These are phyloP conservation scores for Delia radicum DNA, from an alignment of 1,140 invertebrate species.

Conservation along the genomic window DNA sequence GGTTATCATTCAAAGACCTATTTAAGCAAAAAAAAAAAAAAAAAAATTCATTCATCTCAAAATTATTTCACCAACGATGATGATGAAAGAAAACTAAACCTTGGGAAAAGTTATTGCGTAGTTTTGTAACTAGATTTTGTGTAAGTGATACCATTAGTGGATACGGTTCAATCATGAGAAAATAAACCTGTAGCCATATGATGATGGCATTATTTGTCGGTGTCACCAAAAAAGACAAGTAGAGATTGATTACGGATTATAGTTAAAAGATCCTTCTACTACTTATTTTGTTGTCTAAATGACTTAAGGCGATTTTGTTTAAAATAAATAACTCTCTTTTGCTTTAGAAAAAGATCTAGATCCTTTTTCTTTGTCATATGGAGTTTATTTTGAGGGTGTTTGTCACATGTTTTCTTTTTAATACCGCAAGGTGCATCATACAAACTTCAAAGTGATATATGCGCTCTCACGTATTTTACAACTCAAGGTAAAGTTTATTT, in stretches of 20 bases:
- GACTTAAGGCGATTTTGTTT: conserved; percentile 25
- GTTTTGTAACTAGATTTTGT: neutral
- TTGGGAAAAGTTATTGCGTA: neutral
- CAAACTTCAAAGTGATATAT: neutral
- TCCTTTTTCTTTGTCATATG: neutral
- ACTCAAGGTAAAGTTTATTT: conserved; percentile 9
- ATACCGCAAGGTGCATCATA: conserved; percentile 4
- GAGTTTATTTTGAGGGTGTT: neutral
- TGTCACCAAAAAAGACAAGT: conserved; percentile 20
- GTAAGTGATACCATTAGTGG: conserved; percentile 21
- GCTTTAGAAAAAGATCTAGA: neutral
- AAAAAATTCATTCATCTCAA: neutral
- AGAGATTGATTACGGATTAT: conserved; percentile 27
- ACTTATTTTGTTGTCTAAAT: conserved; percentile 21
- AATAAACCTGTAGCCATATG: neutral
- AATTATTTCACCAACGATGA: neutral
- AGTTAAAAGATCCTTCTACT: neutral
- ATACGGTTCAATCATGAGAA: neutral
- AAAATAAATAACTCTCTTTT: neutral
- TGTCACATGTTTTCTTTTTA: too few species aligned
- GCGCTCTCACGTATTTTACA: neutral
- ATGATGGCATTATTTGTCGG: too few species aligned
- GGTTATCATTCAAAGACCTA: neutral
- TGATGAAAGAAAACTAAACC: neutral
- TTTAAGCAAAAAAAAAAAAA: neutral